Conservation (phyloP, 2,113 vertebrate genomes). For the pig (Sus scrofa) region T2T-Sscrofa CM000822.6:33289501-33290000, state of each 20-base stretch:
- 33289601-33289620: no score
- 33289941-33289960: not conserved
- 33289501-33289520: not conserved
- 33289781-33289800: not conserved
- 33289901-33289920: conserved; percentile 2
- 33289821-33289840: not conserved
- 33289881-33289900: not conserved
- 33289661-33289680: not conserved
- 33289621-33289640: not conserved
- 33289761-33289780: not conserved
- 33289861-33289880: not conserved
- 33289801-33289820: not conserved
- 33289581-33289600: not conserved
- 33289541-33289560: not conserved
- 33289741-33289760: not conserved
- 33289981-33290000: not conserved
- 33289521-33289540: not conserved
- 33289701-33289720: not conserved
- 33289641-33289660: not conserved
- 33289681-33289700: not conserved
- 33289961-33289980: not conserved
- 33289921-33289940: not conserved
- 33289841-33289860: conserved; percentile 43
- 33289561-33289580: not conserved
- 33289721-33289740: not conserved